Evolutionary conservation across 2,113 vertebrate species (phyloP), one percentile per base, ranked within the genome.

Genomic region (Ochotona curzoniae): DNA sequence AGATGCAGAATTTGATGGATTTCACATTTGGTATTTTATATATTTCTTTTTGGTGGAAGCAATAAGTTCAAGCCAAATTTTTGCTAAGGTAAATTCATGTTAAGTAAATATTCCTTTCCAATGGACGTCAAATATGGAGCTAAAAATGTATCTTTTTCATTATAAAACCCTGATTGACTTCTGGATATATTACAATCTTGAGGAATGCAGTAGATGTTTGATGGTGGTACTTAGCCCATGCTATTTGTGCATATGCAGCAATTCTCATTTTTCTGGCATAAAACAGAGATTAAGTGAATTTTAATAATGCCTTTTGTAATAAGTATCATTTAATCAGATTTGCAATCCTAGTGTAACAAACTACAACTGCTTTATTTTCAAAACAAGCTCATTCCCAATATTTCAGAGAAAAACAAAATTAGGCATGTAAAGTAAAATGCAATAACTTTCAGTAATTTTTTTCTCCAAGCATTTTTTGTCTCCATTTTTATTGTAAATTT

Each of bases 71-170:
- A 87, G 87, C 28, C 81, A 95, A 76, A 54, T 61, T 80, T 95
- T 83, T 49, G 88, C 32, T 70, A 63, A 84, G 89, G 80, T 69
- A 20, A 95, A 93, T 94, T 95, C 84, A 90, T 54, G 67, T 94
- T 92, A 91, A 76, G 93, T 89, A 81, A 92, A 83, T 92, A 28
- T 80, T 83, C 66, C 54, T 89, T 93, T 83, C 71, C 67, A 79
- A 25, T 91, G 26, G 54, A 60, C 90, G 69, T 87, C 51, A 54
- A 94, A 87, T 71, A 67, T 18, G 28, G 83, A 87, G 92, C 76
- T 81, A 89, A 87, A 84, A 91, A 80, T 95, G 64, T 84, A 94
- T 95, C 91, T n/a, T 57, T 2, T 11, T 94, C 32, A 35, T 74
- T 79, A 93, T 78, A 89, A 91, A 88, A 89, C 51, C 51, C 49